phyloP scores from a whole-genome alignment of 2,113 vertebrate species.

The Promerops cafer region DNA sequence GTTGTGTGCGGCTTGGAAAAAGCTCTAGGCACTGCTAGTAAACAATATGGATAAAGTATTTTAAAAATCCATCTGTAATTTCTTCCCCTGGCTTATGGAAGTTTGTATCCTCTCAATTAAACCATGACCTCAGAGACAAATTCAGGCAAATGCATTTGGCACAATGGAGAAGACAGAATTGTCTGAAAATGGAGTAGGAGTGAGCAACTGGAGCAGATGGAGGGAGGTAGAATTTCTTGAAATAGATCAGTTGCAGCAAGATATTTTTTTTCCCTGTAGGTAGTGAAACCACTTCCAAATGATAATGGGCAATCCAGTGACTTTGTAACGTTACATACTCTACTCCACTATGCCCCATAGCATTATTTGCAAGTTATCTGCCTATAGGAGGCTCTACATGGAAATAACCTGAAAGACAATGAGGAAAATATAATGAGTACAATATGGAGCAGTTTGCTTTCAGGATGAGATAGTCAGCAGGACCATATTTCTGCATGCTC shows the following conservation, averaged over 20 bases:
- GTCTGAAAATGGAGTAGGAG: neutral
- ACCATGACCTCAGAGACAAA: neutral
- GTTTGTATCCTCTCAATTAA: neutral
- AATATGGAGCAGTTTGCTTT: neutral
- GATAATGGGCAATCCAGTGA: neutral
- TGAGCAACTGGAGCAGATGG: neutral
- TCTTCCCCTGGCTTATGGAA: neutral
- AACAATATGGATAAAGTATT: neutral
- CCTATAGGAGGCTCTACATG: neutral
- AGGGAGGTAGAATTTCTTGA: slow-evolving; percentile 9
- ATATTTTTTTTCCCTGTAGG: neutral
- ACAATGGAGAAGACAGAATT: neutral
- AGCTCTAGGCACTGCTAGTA: neutral
- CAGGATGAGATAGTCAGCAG: neutral
- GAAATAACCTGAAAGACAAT: neutral
- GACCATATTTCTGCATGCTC: neutral
- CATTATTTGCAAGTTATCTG: neutral
- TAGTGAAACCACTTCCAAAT: neutral
- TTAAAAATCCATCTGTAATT: neutral
- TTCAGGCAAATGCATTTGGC: neutral
- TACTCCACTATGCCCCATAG: neutral
- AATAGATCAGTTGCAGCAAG: neutral
- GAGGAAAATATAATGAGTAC: neutral
- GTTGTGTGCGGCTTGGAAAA: neutral
- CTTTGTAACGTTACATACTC: neutral